Base-by-base conservation (phyloP, 1,140 invertebrate species). In the Pinna nobilis region DNA sequence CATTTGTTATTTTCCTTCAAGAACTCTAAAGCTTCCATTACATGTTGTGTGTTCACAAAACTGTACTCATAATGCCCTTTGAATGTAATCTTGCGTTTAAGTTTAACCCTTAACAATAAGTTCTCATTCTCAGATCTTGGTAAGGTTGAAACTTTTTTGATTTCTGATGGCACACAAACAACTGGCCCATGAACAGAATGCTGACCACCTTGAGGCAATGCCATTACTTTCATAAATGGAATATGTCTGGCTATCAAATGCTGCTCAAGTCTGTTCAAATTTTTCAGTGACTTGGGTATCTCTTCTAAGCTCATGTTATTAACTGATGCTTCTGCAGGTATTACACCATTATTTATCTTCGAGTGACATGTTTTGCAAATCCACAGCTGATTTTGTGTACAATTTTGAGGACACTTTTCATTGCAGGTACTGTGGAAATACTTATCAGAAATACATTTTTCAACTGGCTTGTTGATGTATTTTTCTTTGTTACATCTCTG, bases 61-160 rank as follows among this genome's bases (percentile, higher is more conserved):
- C 65, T 50, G 39, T 66, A 66, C 20, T 66, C 28, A 23, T 47
- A 53, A 59, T 72, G 47, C 15, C 70, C 70, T 35, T 72, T 72
- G 23, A 66, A 73, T 7, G 13, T 35, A 1, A 73, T 39, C 32
- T 73, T 73, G 49, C 70, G 66, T 28, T 73, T 73, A n/a, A 73
- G 30, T 51, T 73, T 73, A 6, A 73, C 70, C 28, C 23, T 23
- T 41, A 66, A 18, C 28, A 50, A 28, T 6, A 37, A 30, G 41
- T 35, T 30, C 39, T 73, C 53, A 37, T 57, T 37, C 61, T 50
- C 53, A 50, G 15, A 37, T 41, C 53, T 37, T 60, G 64, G 64
- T 57, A 67, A 35, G 20, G 30, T 50, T 3, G 64, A 61, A n/a
- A 53, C 55, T 33, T 49, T 66, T 23, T 57, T 49, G 13, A 73